phyloP scores from a whole-genome alignment of 2,113 vertebrate species.

The Promerops cafer region DNA sequence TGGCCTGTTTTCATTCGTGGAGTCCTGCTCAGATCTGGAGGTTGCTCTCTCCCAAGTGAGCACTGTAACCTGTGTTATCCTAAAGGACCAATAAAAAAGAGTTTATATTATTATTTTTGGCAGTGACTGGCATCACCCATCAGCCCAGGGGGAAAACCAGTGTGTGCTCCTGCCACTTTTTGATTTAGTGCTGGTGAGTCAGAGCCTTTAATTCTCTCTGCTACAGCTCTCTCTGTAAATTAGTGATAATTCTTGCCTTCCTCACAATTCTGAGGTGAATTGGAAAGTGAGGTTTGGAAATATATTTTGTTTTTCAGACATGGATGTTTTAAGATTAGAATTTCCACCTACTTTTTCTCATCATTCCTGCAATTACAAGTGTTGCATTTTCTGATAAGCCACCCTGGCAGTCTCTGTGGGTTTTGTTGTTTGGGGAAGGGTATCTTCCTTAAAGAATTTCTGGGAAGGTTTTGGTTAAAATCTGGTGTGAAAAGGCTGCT shows the following conservation, averaged over 20 bases:
- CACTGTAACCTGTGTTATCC: neutral
- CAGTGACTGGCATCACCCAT: neutral
- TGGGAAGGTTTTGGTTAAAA: neutral
- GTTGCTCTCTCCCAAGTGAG: neutral
- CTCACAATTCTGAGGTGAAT: neutral
- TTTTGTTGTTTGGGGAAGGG: neutral
- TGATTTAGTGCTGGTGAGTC: neutral
- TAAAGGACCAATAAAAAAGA: neutral
- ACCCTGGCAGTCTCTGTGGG: neutral
- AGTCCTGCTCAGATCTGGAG: neutral
- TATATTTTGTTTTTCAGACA: neutral
- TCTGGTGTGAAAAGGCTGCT: neutral
- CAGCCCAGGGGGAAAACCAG: neutral
- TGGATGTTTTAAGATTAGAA: neutral
- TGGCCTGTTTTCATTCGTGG: fast-evolving
- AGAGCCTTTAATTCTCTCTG: neutral
- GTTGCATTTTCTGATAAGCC: neutral
- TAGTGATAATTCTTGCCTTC: neutral
- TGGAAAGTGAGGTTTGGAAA: neutral
- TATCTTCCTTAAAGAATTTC: neutral
- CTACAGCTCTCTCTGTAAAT: neutral
- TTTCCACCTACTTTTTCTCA: neutral
- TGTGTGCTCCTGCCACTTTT: neutral
- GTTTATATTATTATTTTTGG: neutral
- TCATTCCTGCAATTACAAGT: neutral